Percentiles rank a stretch among this genome's conserved stretches.
Evolutionary conservation across 2,113 vertebrate genomes (phyloP).

Genomic region (Chaetura pelagica): DNA sequence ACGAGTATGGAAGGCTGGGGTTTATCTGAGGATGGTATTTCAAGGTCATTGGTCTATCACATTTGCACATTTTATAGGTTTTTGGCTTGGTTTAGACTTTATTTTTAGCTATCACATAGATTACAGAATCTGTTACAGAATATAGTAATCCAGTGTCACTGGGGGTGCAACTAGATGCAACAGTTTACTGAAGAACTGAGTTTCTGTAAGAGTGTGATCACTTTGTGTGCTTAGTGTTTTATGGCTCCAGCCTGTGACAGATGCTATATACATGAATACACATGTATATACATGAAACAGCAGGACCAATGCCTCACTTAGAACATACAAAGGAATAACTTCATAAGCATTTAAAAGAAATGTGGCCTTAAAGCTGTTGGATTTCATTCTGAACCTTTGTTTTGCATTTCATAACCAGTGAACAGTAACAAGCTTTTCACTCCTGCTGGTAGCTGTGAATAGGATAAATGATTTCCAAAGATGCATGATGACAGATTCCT

Average conservation of each 20-base stretch:
- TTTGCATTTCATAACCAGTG: background rate
- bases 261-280: background rate
- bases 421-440: background rate
- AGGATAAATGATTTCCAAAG: background rate
- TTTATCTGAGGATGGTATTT: background rate
- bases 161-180: background rate
- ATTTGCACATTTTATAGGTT: background rate
- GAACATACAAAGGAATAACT: background rate
- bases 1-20: background rate
- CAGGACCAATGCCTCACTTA: background rate
- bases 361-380: background rate
- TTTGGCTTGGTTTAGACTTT: background rate
- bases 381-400: background rate
- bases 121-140: background rate
- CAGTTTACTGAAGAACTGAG: background rate
- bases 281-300: background rate
- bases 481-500: background rate
- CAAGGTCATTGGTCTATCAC: background rate
- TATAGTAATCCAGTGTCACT: background rate
- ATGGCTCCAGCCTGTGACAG: background rate
- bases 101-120: background rate
- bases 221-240: background rate
- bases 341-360: background rate
- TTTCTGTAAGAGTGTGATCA: background rate
- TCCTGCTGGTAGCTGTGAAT: background rate